Percentiles rank a stretch among this genome's conserved stretches.
Evolutionary conservation across 2,888 invertebrate species (phyloP).

Genomic region (Lissocephala sabroskyi): DNA sequence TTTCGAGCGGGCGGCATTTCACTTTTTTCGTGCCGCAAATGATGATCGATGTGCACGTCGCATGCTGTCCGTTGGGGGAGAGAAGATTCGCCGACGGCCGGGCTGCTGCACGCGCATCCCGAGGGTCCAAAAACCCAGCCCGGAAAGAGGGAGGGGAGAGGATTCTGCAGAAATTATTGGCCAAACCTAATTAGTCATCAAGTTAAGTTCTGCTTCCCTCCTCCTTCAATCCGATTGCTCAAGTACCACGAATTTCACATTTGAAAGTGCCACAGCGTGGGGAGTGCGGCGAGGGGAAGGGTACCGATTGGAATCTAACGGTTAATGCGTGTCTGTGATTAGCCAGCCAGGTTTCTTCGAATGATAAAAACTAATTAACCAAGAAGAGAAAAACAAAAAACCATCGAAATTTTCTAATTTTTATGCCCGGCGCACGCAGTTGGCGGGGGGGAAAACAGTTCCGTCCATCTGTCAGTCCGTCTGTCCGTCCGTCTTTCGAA

Average conservation of each 20-base stretch:
- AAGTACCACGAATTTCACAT: conserved; percentile 23
- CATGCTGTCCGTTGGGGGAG: conserved; percentile 53
- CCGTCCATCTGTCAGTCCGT: not conserved
- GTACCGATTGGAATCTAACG: conserved; percentile 40
- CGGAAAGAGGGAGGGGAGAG: too few species aligned
- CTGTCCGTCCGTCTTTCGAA: too few species aligned
- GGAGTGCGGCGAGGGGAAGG: conserved; percentile 41
- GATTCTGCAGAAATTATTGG: too few species aligned
- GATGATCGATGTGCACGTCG: conserved; percentile 62
- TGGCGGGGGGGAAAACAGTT: too few species aligned
- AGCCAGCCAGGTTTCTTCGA: conserved; percentile 25
- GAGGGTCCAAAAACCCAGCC: too few species aligned
- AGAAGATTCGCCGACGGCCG: too few species aligned
- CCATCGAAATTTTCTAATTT: conserved; percentile 3
- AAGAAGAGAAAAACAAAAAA: conserved; percentile 30
- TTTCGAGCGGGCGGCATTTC: too few species aligned
- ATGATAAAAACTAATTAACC: conserved; percentile 57
- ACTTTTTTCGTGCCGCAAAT: conserved; percentile 63
- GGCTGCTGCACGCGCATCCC: not conserved
- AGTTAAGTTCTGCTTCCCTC: too few species aligned
- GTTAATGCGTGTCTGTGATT: conserved; percentile 35
- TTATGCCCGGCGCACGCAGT: not conserved
- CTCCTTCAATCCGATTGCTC: not conserved
- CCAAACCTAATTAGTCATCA: too few species aligned
- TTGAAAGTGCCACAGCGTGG: conserved; percentile 16